phyloP scores from a whole-genome alignment of 2,113 vertebrate species.

The Leptobrachium ailaonicum region DNA sequence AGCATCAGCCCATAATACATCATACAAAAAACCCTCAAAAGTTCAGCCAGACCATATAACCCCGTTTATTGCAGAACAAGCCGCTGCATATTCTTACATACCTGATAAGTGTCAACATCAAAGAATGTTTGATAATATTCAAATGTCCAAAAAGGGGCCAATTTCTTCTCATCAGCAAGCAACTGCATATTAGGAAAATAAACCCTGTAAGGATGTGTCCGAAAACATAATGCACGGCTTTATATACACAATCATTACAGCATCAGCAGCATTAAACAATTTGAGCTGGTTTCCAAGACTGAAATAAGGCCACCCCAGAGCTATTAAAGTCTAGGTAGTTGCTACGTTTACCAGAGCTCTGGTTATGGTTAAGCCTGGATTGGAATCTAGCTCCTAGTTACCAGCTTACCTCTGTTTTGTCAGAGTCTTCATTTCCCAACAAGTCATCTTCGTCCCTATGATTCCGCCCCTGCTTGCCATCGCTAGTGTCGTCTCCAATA shows the following conservation, averaged over 20 bases:
- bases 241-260: too few species aligned
- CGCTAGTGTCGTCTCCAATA: slow-evolving; percentile 73
- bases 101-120: slow-evolving; percentile 90
- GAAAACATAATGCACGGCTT: too few species aligned
- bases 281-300: too few species aligned
- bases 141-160: slow-evolving; percentile 92
- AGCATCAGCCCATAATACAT: neutral
- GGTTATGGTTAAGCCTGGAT: neutral
- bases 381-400: too few species aligned
- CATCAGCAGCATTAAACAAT: too few species aligned
- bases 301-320: too few species aligned
- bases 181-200: slow-evolving; percentile 65
- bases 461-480: slow-evolving; percentile 59
- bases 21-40: neutral
- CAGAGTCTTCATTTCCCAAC: slow-evolving; percentile 73
- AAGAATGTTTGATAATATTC: slow-evolving; percentile 96
- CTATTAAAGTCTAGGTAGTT: too few species aligned
- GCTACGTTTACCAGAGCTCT: too few species aligned
- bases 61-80: too few species aligned
- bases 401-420: slow-evolving; percentile 80
- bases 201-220: too few species aligned
- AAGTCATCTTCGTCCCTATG: slow-evolving; percentile 75
- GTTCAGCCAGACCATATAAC: too few species aligned
- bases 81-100: slow-evolving; percentile 51
- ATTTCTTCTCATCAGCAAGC: slow-evolving; percentile 87